Conservation (phyloP, 2,797 vertebrate genomes). For the Lagorchestes hirsutus region DNA sequence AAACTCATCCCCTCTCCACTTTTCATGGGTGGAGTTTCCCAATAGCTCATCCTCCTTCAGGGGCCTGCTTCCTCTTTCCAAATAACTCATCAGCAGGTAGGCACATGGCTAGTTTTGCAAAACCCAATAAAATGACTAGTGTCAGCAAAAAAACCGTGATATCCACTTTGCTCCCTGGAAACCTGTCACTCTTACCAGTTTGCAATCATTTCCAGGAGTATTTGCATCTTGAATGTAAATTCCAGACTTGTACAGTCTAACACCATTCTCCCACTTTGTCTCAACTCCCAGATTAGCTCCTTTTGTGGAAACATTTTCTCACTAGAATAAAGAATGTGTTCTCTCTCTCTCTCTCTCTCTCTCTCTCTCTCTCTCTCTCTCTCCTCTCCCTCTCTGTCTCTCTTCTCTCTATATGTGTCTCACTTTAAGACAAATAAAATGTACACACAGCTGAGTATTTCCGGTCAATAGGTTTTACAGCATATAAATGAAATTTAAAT, state of each 20-base stretch:
- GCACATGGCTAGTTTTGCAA: neutral
- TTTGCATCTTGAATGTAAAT: too few species aligned
- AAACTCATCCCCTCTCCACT: neutral
- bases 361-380: too few species aligned
- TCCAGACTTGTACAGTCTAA: too few species aligned
- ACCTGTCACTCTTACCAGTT: too few species aligned
- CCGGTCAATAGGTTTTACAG: neutral
- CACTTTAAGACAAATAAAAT: neutral
- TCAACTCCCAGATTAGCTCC: too few species aligned
- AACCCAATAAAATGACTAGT: neutral
- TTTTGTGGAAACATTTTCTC: neutral
- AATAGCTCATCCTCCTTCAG: neutral
- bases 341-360: too few species aligned
- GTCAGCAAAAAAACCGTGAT: neutral
- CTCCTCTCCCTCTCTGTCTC: neutral
- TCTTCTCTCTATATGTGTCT: neutral
- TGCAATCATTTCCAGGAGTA: too few species aligned
- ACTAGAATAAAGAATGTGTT: neutral
- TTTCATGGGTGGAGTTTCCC: neutral
- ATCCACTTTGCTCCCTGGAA: neutral
- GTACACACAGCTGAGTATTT: neutral
- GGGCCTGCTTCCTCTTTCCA: neutral
- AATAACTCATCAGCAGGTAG: neutral
- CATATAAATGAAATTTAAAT: neutral
- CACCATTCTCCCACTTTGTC: too few species aligned